Evolutionary conservation across 1,140 invertebrate genomes (phyloP).

Genomic region (Archivesica marissinica): DNA sequence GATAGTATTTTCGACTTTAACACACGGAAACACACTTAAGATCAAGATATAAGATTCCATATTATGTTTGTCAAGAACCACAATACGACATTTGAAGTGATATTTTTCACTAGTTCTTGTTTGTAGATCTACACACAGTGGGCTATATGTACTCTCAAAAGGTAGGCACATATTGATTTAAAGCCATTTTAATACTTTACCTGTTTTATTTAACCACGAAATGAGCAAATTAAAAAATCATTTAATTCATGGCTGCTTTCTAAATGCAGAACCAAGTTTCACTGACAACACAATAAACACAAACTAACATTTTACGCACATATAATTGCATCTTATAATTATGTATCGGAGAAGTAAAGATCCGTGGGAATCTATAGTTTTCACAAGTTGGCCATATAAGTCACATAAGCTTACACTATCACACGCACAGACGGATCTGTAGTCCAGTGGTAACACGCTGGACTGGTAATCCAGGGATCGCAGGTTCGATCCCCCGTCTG

Average conservation of each 20-base stretch:
- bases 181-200: neutral
- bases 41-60: constrained; percentile 2
- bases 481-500: too few species aligned
- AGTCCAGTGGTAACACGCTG: too few species aligned
- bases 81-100: neutral
- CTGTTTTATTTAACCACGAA: constrained; percentile 15
- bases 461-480: too few species aligned
- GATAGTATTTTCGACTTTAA: neutral
- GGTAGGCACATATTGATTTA: constrained; percentile 9
- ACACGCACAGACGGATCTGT: too few species aligned
- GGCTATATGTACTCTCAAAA: neutral
- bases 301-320: neutral
- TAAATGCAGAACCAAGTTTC: neutral
- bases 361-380: too few species aligned
- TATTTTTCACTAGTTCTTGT: constrained; percentile 2
- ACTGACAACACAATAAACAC: neutral
- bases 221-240: constrained; percentile 2
- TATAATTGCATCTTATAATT: too few species aligned
- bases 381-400: too few species aligned
- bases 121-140: neutral
- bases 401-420: too few species aligned
- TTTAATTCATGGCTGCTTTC: neutral
- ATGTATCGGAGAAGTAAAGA: too few species aligned
- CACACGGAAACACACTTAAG: neutral
- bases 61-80: neutral